A percentile compares a stretch with the other conserved stretches of the same genome.
Conservation (phyloP, 2,797 vertebrate genomes). For the Pseudochirops corinnae region DNA sequence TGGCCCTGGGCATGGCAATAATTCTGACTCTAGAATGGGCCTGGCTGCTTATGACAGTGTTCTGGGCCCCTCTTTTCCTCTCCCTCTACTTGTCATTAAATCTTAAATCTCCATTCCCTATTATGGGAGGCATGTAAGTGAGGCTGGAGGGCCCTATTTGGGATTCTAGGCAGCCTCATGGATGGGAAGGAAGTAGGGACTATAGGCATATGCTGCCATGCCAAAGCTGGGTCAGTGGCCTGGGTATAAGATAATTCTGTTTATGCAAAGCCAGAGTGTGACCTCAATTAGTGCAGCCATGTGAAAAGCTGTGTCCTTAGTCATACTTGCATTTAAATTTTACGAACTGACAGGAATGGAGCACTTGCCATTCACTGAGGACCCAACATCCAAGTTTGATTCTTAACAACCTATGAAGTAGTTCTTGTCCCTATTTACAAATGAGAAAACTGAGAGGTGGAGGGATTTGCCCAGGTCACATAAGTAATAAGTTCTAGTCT, state of each 20-base stretch:
- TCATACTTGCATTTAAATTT: not conserved
- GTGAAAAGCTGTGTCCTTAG: not conserved
- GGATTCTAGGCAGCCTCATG: not conserved
- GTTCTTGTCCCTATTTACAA: not conserved
- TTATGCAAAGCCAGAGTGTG: not conserved
- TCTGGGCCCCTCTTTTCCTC: not conserved
- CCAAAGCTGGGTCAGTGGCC: not conserved
- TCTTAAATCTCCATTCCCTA: not conserved
- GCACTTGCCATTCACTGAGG: not conserved
- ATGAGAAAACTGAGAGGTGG: not conserved
- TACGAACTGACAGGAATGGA: not conserved
- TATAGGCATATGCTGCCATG: not conserved
- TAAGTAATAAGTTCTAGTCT: not conserved
- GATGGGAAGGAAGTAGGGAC: not conserved
- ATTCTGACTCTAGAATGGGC: not conserved
- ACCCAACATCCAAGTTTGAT: not conserved
- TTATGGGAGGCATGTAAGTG: not conserved
- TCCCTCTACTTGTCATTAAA: not conserved
- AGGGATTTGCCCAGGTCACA: not conserved
- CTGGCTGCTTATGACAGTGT: not conserved
- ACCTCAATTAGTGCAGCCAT: not conserved
- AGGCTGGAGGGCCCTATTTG: not conserved
- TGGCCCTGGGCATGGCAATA: not conserved
- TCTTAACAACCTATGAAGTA: not conserved
- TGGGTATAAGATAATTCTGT: not conserved